Evolutionary conservation across 2,888 invertebrate genomes (phyloP).

Genomic region (Panzeria rudis): DNA sequence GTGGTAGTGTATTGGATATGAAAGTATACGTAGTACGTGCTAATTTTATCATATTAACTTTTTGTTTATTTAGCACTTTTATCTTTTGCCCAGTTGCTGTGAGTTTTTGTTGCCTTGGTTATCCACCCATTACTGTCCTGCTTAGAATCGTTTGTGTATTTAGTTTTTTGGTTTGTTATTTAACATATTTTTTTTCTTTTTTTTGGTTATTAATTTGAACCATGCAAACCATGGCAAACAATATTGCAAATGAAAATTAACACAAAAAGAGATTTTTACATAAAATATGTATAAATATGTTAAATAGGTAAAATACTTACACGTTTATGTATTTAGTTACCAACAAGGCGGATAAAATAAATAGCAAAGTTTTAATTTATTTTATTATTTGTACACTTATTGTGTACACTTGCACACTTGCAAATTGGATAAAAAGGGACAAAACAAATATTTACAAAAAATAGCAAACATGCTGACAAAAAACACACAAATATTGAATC

Average conservation of each 20-base stretch:
- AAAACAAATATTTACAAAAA: constrained; percentile 30
- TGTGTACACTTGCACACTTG: constrained; percentile 1
- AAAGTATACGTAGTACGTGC: constrained; percentile 43
- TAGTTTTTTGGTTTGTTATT: constrained; percentile 7
- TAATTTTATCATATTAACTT: constrained; percentile 70
- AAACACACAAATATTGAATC: background rate
- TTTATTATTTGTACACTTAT: constrained; percentile 39
- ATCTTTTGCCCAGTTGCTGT: background rate
- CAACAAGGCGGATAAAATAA: constrained; percentile 18
- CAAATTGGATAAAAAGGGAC: constrained; percentile 5
- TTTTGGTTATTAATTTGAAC: constrained; percentile 24
- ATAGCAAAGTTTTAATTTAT: constrained; percentile 51
- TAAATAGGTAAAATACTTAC: background rate
- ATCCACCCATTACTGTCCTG: constrained; percentile 15
- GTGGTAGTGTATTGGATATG: background rate
- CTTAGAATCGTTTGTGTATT: constrained; percentile 31
- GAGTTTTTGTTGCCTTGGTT: constrained; percentile 5
- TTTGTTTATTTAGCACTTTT: constrained; percentile 68
- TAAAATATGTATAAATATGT: constrained; percentile 11
- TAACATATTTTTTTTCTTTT: too few species aligned
- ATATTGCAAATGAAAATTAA: background rate
- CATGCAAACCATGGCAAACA: constrained; percentile 40
- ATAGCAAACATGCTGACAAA: background rate
- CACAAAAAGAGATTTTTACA: background rate
- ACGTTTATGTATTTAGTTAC: constrained; percentile 8